These are phyloP conservation scores for Lytechinus variegatus DNA, from an alignment of 35 echinoderm and acorn worm species.

Conservation along the genomic window DNA sequence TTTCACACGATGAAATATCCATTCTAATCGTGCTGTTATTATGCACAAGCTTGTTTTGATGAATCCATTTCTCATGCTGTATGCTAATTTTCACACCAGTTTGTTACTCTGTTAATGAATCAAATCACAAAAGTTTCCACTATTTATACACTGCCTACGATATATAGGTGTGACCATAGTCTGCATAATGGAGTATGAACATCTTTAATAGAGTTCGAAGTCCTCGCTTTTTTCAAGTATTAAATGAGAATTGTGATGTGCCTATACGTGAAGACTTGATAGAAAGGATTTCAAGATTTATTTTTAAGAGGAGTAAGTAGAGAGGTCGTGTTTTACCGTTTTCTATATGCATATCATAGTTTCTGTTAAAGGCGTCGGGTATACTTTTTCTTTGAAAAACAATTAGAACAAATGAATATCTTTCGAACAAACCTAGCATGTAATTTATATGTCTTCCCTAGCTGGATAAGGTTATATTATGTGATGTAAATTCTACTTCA, in stretches of 20 bases:
- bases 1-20: neutral
- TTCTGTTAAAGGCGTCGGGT: neutral
- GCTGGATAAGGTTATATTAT: neutral
- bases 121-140: neutral
- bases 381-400: neutral
- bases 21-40: too few species aligned
- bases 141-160: neutral
- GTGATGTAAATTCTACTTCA: neutral
- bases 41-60: neutral
- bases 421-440: neutral
- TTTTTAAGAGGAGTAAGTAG: neutral
- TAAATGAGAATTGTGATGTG: neutral
- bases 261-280: neutral
- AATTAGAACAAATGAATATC: neutral
- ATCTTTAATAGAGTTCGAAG: neutral
- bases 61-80: neutral
- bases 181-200: neutral
- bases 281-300: slow-evolving; percentile 4
- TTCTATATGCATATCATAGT: neutral
- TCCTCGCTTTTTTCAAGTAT: neutral
- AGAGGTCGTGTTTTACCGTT: neutral
- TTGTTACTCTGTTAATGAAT: neutral
- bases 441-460: neutral
- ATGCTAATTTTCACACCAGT: neutral
- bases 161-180: neutral